Conservation (phyloP, 2,888 invertebrate genomes). For the Drosophila hawaiiensis region DNA sequence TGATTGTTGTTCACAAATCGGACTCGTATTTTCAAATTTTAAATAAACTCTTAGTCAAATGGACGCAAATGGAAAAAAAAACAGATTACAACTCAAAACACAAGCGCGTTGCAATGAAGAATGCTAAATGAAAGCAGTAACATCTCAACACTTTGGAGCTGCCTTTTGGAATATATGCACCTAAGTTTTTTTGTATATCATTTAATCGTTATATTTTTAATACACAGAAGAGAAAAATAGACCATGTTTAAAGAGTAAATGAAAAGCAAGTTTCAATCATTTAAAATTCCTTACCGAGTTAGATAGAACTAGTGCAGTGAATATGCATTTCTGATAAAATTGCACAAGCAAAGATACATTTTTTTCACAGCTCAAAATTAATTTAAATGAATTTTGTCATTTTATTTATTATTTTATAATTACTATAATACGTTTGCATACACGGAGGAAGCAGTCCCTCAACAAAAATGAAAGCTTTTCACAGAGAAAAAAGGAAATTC, state of each 20-base stretch:
- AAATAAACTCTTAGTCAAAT: not conserved
- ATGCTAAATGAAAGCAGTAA: not conserved
- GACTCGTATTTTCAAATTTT: not conserved
- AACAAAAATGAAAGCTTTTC: slow-evolving; percentile 33
- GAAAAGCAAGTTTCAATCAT: not conserved
- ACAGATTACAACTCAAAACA: not conserved
- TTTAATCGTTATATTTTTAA: not conserved
- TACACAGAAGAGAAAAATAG: not conserved
- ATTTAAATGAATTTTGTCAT: not conserved
- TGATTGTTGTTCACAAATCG: not conserved
- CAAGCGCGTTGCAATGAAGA: not conserved
- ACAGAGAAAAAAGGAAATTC: slow-evolving; percentile 3
- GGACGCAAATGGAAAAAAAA: not conserved
- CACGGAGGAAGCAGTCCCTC: slow-evolving; percentile 19
- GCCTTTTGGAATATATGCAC: too few relatives aligned
- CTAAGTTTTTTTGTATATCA: not conserved
- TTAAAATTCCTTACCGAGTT: not conserved
- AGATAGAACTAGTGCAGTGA: not conserved
- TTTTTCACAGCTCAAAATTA: not conserved
- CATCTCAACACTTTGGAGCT: not conserved
- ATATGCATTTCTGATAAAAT: not conserved
- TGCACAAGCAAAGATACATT: not conserved
- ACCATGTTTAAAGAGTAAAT: not conserved
- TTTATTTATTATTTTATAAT: not conserved
- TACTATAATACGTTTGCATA: slow-evolving; percentile 7